Evolutionary conservation across 2,797 vertebrate species (phyloP), one percentile per base, ranked within the genome.

Genomic region (Pogoniulus pusillus): DNA sequence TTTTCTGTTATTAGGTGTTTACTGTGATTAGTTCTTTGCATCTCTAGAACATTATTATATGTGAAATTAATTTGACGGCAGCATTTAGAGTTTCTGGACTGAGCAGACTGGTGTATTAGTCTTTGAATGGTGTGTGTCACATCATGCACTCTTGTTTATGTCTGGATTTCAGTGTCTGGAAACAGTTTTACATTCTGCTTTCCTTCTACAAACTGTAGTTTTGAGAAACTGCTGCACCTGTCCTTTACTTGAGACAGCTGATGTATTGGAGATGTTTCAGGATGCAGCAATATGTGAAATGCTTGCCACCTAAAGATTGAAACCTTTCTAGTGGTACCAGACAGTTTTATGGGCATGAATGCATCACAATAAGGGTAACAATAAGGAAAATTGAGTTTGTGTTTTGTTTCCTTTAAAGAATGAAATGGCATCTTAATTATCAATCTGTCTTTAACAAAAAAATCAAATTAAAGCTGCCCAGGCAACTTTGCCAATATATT

Each of bases 151-250:
- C 62, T 77, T 65, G 24, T 77, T 93, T 85, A n/a, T 39, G 71
- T 32, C 62, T 84, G 74, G 45, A 77, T 37, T 66, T 58, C 35
- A 1, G 2, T 78, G 60, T 32, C 74, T 0, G 0, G 54, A 70
- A 94, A 90, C 51, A 79, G 51, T 89, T 91, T 76, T 86, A 45
- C 74, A 60, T 89, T 57, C 75, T 94, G 53, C 68, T 95, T 90
- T 86, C 55, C 55, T 88, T 86, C 78, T 30, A 9, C 0, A 0
- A 84, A 81, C 71, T 83, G 26, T 81, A 73, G 0, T 82, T 94
- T 81, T 54, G 39, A 83, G 70, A 83, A 91, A 71, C 41, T 27
- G 19, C 49, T 76, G 53, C 26, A 82, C 47, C 63, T 64, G 39
- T 41, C 59, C 54, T 92, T 82, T 59, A 17, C 74, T 74, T 72